Conservation (phyloP, 2,888 invertebrate genomes). For the Apeira syringaria region DNA sequence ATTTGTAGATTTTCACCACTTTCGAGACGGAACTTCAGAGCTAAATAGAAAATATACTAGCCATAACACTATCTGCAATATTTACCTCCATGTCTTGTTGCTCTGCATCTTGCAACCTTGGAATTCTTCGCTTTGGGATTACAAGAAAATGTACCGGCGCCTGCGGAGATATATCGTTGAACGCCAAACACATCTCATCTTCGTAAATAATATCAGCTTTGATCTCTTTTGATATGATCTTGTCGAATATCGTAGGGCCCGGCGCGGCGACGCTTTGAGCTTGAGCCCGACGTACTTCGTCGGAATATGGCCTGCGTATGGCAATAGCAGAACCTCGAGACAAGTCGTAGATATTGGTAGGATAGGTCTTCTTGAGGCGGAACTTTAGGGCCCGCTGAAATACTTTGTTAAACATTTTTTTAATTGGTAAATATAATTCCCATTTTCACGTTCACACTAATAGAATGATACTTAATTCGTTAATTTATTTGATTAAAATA, state of each 20-base stretch:
- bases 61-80: too few relatives aligned
- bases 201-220: conserved; percentile 92
- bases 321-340: conserved; percentile 69
- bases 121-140: conserved; percentile 90
- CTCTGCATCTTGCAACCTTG: conserved; percentile 84
- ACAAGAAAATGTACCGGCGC: conserved; percentile 94
- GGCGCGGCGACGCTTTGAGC: conserved; percentile 57
- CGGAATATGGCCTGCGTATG: conserved; percentile 64
- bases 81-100: conserved; percentile 85
- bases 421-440: conserved; percentile 33
- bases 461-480: too few relatives aligned
- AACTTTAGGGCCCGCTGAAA: conserved; percentile 74
- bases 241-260: conserved; percentile 88
- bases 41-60: too few relatives aligned
- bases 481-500: too few relatives aligned
- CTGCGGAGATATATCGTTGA: conserved; percentile 91
- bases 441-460: conserved; percentile 29
- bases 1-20: too few relatives aligned
- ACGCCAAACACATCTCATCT: conserved; percentile 91
- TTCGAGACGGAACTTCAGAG: too few relatives aligned
- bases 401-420: conserved; percentile 77
- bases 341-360: conserved; percentile 74
- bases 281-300: conserved; percentile 71
- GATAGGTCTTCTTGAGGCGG: conserved; percentile 70
- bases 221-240: conserved; percentile 89